Conservation (phyloP, 2,888 invertebrate species). For the Lampropteryx suffumata region DNA sequence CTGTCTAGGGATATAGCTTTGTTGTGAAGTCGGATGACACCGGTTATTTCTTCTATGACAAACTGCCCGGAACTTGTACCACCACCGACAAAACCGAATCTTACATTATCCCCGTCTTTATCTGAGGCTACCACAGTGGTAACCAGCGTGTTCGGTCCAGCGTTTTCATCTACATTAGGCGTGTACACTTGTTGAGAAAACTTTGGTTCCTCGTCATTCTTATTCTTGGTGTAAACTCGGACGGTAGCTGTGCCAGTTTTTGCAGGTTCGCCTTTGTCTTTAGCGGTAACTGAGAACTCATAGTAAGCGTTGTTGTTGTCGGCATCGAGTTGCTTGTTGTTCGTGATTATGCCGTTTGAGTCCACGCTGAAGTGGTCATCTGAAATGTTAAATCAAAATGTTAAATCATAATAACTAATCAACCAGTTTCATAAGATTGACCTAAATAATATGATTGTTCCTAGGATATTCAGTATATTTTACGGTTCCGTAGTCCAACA, state of each 20-base stretch:
- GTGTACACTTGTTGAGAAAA: conserved; percentile 98
- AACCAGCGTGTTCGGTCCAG: conserved; percentile 96
- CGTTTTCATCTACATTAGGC: conserved; percentile 97
- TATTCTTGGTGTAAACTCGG: conserved; percentile 97
- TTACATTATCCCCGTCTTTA: conserved; percentile 98
- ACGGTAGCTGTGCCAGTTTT: conserved; percentile 97
- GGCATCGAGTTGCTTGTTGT: conserved; percentile 96
- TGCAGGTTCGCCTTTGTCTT: conserved; percentile 96
- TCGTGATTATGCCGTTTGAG: conserved; percentile 95
- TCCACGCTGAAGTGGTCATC: conserved; percentile 98
- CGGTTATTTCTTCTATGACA: conserved; percentile 97
- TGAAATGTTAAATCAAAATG: conserved; percentile 51
- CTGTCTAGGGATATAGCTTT: conserved; percentile 94
- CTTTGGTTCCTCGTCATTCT: conserved; percentile 98
- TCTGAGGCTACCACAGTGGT: conserved; percentile 98
- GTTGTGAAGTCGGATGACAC: conserved; percentile 94
- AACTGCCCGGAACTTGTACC: conserved; percentile 96
- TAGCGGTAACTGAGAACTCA: conserved; percentile 96
- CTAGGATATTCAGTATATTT: too few relatives aligned
- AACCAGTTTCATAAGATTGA: too few relatives aligned
- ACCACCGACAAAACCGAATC: conserved; percentile 95
- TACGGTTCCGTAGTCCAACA: too few relatives aligned
- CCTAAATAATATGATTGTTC: too few relatives aligned
- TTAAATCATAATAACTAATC: not conserved
- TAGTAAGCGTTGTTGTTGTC: conserved; percentile 98